Conservation (phyloP, 2,113 vertebrate genomes). For the Scatophagus argus region DNA sequence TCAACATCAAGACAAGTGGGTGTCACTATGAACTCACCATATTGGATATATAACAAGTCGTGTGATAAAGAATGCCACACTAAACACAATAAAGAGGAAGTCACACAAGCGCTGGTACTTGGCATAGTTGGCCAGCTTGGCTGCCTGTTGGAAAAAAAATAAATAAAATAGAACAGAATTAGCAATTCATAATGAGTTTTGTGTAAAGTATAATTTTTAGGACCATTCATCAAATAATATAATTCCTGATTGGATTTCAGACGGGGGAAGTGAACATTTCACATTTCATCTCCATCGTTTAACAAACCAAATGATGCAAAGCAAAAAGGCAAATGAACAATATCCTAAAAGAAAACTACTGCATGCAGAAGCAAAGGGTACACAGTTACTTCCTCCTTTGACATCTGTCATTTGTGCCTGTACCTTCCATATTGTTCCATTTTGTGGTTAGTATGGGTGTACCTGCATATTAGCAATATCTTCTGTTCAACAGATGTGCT, state of each 20-base stretch:
- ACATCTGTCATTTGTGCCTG: neutral
- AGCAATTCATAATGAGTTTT: slow-evolving; percentile 6
- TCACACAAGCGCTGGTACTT: slow-evolving; percentile 95
- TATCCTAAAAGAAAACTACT: neutral
- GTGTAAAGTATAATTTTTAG: neutral
- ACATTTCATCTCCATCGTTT: slow-evolving; percentile 13
- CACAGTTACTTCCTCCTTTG: neutral
- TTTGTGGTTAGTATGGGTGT: neutral
- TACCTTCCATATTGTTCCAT: neutral
- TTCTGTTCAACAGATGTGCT: neutral
- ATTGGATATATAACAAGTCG: slow-evolving; percentile 92
- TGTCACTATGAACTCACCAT: slow-evolving; percentile 86
- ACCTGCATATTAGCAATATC: neutral
- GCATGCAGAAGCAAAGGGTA: neutral
- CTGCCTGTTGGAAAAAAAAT: slow-evolving; percentile 83
- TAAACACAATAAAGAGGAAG: slow-evolving; percentile 91
- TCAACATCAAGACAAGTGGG: no score
- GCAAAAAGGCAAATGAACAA: slow-evolving; percentile 8
- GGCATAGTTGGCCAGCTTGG: slow-evolving; percentile 97
- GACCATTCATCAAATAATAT: slow-evolving; percentile 5
- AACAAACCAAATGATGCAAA: neutral
- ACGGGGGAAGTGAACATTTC: slow-evolving; percentile 5
- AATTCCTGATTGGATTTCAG: neutral
- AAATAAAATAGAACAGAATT: slow-evolving; percentile 40
- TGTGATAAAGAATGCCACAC: slow-evolving; percentile 90